Percentiles rank a stretch among this genome's conserved stretches.
These are phyloP conservation scores for Lasioglossum calceatum DNA, from an alignment of 2,888 invertebrate genomes.

Conservation along the genomic window DNA sequence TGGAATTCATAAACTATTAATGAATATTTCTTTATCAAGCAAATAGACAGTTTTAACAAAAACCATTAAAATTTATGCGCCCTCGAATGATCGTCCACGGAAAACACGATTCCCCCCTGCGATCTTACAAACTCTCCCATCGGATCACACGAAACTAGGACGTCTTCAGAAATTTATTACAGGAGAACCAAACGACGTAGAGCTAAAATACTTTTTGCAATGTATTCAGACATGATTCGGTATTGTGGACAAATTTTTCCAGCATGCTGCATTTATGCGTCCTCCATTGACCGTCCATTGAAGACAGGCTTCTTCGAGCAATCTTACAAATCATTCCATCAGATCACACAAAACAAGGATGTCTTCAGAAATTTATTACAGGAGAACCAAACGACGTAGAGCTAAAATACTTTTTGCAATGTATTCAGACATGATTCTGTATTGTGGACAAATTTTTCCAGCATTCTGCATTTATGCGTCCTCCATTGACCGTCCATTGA, in stretches of 20 bases:
- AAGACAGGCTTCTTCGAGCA: not conserved
- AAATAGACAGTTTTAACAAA: not conserved
- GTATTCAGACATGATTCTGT: not conserved
- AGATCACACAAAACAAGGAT: not conserved
- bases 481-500: not conserved
- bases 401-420: not conserved
- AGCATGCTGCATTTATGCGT: not conserved
- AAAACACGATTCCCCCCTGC: not conserved
- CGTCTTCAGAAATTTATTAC: not conserved
- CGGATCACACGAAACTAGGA: not conserved
- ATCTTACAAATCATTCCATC: not conserved
- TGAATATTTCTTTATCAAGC: not conserved
- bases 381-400: not conserved
- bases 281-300: not conserved
- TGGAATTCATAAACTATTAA: not conserved
- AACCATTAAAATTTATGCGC: not conserved
- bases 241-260: not conserved
- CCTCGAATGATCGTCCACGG: not conserved
- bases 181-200: not conserved
- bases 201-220: not conserved
- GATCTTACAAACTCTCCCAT: not conserved
- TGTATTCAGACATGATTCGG: not conserved
- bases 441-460: not conserved
- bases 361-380: not conserved
- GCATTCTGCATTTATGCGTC: not conserved